Evolutionary conservation across 2,113 vertebrate genomes (phyloP).

Genomic region (Pogona vitticeps): DNA sequence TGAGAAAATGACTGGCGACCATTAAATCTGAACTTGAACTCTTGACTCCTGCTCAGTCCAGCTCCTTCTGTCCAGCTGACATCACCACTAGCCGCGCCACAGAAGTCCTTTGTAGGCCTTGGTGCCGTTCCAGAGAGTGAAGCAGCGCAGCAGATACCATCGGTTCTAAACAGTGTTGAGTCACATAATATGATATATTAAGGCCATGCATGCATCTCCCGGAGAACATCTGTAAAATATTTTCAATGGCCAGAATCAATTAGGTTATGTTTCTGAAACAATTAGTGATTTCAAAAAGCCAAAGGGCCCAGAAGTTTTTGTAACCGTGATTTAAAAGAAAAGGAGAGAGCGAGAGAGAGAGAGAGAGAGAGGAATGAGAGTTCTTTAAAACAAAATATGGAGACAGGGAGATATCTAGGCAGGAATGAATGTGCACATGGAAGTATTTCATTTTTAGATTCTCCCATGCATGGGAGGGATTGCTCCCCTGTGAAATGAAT

Average conservation of each 20-base stretch:
- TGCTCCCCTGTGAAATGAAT: not conserved
- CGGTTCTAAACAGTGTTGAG: conserved; percentile 7
- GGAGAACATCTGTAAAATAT: conserved; percentile 51
- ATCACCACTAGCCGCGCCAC: not conserved
- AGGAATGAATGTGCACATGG: not conserved
- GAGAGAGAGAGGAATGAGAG: too few species aligned
- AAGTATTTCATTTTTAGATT: not conserved
- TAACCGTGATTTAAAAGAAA: not conserved
- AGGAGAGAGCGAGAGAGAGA: not conserved
- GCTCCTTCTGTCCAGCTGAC: not conserved
- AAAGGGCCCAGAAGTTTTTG: not conserved
- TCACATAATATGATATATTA: not conserved
- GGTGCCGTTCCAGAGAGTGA: not conserved
- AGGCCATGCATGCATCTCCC: conserved; percentile 12
- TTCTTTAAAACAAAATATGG: not conserved
- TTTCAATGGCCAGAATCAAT: conserved; percentile 56
- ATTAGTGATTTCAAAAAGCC: not conserved
- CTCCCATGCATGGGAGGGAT: not conserved
- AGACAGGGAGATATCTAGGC: not conserved
- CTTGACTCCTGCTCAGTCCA: conserved; percentile 30
- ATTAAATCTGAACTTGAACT: conserved; percentile 29
- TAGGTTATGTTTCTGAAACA: not conserved
- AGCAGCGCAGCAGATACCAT: conserved; percentile 41
- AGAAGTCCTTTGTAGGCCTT: not conserved
- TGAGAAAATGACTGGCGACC: not conserved